Evolutionary conservation across 2,888 invertebrate species (phyloP).

Genomic region (Seladonia tumulorum): DNA sequence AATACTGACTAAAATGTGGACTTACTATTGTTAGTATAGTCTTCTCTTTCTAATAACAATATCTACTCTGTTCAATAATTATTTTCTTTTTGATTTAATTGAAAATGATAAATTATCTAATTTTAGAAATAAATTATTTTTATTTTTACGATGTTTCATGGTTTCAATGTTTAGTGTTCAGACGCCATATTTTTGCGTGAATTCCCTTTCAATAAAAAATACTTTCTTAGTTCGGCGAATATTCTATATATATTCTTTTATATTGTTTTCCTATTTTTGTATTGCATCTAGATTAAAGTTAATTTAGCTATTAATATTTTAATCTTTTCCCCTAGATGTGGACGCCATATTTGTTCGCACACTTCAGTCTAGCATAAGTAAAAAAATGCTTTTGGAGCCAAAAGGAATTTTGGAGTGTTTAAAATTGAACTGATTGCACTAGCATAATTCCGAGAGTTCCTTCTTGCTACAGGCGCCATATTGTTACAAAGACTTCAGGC

Average conservation of each 20-base stretch:
- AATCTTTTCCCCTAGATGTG: not conserved
- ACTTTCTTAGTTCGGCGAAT: not conserved
- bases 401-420: too few relatives aligned
- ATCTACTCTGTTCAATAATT: not conserved
- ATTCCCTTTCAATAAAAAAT: not conserved
- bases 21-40: too few relatives aligned
- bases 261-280: not conserved
- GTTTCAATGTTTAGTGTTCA: not conserved
- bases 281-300: not conserved
- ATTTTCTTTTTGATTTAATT: not conserved
- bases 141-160: not conserved
- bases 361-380: not conserved
- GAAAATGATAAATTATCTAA: not conserved
- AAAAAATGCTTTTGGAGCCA: not conserved
- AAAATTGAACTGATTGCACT: too few relatives aligned
- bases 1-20: not conserved
- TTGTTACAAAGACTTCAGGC: too few relatives aligned
- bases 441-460: too few relatives aligned
- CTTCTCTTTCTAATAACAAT: not conserved
- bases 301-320: too few relatives aligned
- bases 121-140: not conserved
- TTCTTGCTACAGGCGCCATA: too few relatives aligned
- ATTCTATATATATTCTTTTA: not conserved
- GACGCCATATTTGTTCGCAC: not conserved
- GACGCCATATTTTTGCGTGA: not conserved